phyloP scores from a whole-genome alignment of 2,797 vertebrate species.

The Notoglanidium macrostoma region DNA sequence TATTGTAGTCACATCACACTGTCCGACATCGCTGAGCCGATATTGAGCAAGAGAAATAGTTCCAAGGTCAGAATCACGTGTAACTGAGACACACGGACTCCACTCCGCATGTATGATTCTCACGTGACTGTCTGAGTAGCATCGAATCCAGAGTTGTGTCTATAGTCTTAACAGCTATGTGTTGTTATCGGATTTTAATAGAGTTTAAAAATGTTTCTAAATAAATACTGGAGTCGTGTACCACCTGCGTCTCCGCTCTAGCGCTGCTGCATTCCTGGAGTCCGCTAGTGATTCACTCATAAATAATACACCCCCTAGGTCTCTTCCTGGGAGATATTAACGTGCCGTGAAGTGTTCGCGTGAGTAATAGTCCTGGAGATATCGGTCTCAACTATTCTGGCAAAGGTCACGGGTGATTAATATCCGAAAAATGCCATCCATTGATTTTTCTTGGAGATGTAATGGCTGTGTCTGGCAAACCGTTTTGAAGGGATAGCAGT shows the following conservation, averaged over 20 bases:
- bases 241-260: too few species aligned
- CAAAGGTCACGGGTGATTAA: conserved; percentile 26
- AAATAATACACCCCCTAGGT: neutral
- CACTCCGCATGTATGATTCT: neutral
- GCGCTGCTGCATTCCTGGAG: neutral
- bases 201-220: neutral
- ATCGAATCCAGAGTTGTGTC: neutral
- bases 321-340: conserved; percentile 6
- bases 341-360: neutral
- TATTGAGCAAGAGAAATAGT: neutral
- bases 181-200: neutral
- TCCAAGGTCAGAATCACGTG: neutral
- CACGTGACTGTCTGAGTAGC: neutral
- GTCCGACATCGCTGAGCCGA: neutral
- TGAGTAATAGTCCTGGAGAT: neutral
- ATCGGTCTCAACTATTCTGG: neutral
- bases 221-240: neutral
- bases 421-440: conserved; percentile 6
- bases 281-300: neutral
- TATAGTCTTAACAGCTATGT: neutral
- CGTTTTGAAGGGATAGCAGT: neutral
- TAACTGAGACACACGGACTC: neutral
- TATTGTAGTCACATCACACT: neutral
- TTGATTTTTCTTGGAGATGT: conserved; percentile 21
- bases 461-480: neutral